Conservation (phyloP, 2,888 invertebrate species). For the Limnephilus marmoratus region DNA sequence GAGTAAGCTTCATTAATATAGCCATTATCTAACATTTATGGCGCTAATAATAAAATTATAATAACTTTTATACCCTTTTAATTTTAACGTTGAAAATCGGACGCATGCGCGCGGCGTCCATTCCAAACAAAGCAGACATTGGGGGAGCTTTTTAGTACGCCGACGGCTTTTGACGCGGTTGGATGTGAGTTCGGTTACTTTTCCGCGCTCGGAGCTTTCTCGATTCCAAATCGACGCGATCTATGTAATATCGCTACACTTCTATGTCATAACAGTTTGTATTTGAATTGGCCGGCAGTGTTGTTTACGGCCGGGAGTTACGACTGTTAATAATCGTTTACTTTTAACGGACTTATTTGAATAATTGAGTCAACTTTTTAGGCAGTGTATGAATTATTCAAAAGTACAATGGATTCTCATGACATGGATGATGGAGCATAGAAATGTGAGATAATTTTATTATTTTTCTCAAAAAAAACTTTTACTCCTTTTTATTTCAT, state of each 20-base stretch:
- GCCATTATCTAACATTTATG: not conserved
- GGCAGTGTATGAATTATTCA: not conserved
- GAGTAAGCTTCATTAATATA: not conserved
- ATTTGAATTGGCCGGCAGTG: not conserved
- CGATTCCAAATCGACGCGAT: constrained; percentile 18
- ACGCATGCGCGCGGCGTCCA: constrained; percentile 18
- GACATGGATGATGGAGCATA: not conserved
- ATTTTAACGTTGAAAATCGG: constrained; percentile 6
- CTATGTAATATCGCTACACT: not conserved
- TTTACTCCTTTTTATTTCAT: not conserved
- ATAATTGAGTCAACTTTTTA: not conserved
- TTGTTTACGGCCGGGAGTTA: constrained; percentile 6
- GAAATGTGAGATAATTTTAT: not conserved
- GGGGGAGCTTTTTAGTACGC: constrained; percentile 39
- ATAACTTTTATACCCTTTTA: constrained; percentile 22
- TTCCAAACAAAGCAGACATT: constrained; percentile 21
- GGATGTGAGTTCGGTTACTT: not conserved
- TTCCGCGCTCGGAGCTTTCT: not conserved
- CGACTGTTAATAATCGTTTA: not conserved
- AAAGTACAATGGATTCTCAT: not conserved
- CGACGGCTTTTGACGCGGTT: constrained; percentile 4
- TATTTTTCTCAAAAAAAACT: not conserved
- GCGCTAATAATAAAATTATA: constrained; percentile 5
- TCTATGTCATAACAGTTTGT: not conserved
- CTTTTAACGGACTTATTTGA: not conserved